Percentiles rank a stretch among this genome's conserved stretches.
Evolutionary conservation across 2,888 invertebrate genomes (phyloP).

Genomic region (Cantharis lateralis): DNA sequence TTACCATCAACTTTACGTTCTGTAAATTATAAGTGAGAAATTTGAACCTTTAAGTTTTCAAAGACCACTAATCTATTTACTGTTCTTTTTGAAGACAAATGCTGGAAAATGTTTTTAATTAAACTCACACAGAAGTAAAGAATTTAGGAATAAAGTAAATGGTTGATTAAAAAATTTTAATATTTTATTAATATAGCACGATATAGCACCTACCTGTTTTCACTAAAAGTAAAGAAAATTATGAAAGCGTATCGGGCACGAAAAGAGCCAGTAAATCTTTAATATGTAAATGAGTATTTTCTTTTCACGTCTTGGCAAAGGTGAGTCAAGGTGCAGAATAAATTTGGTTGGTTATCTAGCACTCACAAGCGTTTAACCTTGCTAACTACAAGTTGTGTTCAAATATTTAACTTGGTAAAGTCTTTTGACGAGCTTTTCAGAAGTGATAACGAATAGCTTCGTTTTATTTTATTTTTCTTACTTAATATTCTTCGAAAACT

Average conservation of each 20-base stretch:
- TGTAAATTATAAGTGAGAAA: not conserved
- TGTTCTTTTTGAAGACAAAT: not conserved
- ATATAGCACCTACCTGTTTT: not conserved
- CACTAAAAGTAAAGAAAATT: conserved; percentile 19
- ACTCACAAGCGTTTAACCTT: conserved; percentile 46
- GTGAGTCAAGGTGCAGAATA: conserved; percentile 50
- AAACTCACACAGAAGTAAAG: not conserved
- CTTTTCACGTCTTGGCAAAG: conserved; percentile 44
- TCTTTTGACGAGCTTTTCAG: conserved; percentile 37
- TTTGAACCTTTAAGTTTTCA: not conserved
- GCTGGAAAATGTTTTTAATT: not conserved
- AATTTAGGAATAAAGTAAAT: not conserved
- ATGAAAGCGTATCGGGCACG: conserved; percentile 30
- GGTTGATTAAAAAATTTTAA: not conserved
- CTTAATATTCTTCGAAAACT: conserved; percentile 13
- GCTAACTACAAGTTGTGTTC: conserved; percentile 43
- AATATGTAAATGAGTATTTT: conserved; percentile 53
- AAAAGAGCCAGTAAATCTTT: conserved; percentile 47
- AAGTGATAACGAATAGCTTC: conserved; percentile 29
- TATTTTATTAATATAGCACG: not conserved
- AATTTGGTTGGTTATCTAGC: conserved; percentile 48
- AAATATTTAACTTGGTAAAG: conserved; percentile 51
- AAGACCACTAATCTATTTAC: not conserved
- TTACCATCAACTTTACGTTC: not conserved
- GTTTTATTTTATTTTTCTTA: conserved; percentile 7